Evolutionary conservation across 2,113 vertebrate genomes (phyloP).

Genomic region (Alethe castanea): DNA sequence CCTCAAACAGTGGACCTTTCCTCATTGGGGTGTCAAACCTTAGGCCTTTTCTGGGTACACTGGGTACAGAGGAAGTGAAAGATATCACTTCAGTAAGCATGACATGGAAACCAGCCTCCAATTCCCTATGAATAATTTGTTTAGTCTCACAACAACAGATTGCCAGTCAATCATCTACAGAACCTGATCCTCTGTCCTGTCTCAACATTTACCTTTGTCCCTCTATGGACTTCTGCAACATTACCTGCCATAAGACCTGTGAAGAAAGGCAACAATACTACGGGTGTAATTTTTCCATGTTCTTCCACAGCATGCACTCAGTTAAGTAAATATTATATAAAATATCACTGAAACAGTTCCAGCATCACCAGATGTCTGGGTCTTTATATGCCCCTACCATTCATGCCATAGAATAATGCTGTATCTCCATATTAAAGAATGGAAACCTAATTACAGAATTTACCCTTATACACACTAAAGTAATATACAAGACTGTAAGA

Average conservation of each 20-base stretch:
- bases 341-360: not conserved
- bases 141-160: not conserved
- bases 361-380: not conserved
- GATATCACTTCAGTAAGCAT: not conserved
- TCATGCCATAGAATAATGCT: not conserved
- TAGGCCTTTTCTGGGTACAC: not conserved
- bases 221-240: not conserved
- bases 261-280: not conserved
- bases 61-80: not conserved
- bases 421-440: not conserved
- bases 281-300: not conserved
- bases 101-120: not conserved
- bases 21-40: not conserved
- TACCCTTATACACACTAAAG: not conserved
- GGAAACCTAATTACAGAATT: not conserved
- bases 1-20: not conserved
- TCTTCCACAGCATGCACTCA: not conserved
- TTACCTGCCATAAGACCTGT: not conserved
- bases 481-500: not conserved
- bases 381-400: not conserved
- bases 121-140: constrained; percentile 24
- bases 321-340: not conserved
- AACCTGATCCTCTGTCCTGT: not conserved
- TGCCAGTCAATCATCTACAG: not conserved
- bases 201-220: not conserved